Conservation (phyloP, 2,888 invertebrate genomes). For the Diabrotica balteata region DNA sequence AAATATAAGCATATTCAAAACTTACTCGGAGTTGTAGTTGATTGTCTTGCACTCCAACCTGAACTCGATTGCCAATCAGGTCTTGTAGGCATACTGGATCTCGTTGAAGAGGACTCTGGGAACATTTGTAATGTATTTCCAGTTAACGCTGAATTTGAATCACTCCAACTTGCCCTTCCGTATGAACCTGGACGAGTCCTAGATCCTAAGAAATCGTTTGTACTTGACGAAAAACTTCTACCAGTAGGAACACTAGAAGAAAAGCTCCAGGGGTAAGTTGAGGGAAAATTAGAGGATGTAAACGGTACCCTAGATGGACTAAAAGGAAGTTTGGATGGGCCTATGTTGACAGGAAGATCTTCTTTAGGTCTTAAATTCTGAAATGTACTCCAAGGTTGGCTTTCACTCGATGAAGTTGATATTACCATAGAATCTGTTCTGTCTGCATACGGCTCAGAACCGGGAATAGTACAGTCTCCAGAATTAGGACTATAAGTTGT, state of each 20-base stretch:
- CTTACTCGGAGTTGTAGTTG: constrained; percentile 31
- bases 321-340: constrained; percentile 39
- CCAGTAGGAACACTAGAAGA: constrained; percentile 13
- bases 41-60: constrained; percentile 49
- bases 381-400: constrained; percentile 55
- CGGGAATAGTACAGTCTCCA: constrained; percentile 59
- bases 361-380: constrained; percentile 37
- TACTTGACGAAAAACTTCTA: constrained; percentile 14
- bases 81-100: constrained; percentile 36
- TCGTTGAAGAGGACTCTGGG: constrained; percentile 45
- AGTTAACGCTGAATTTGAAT: constrained; percentile 37
- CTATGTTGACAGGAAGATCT: constrained; percentile 42
- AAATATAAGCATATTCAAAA: background rate
- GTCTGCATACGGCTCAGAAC: constrained; percentile 45
- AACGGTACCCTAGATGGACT: background rate
- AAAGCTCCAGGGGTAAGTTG: constrained; percentile 44
- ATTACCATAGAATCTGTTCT: constrained; percentile 48
- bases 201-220: constrained; percentile 48
- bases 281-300: constrained; percentile 38
- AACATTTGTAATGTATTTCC: constrained; percentile 46
- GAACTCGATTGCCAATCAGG: constrained; percentile 52
- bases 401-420: constrained; percentile 54
- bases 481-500: constrained; percentile 61
- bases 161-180: constrained; percentile 63
- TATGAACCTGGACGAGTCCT: constrained; percentile 61